Conservation (phyloP, 2,113 vertebrate species). For the Xiphophorus maculatus region DNA sequence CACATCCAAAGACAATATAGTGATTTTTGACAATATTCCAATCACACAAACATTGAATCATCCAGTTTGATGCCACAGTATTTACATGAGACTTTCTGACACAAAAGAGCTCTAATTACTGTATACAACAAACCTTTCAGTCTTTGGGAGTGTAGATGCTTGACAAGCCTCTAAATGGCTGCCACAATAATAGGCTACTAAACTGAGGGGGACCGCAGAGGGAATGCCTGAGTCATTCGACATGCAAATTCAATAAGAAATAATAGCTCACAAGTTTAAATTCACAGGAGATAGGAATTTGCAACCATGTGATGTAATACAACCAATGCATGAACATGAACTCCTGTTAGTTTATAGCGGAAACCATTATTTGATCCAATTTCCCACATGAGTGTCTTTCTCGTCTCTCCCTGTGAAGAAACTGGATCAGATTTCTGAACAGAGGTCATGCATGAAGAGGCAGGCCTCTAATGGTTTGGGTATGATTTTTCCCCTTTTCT, state of each 20-base stretch:
- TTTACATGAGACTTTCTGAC: slow-evolving; percentile 23
- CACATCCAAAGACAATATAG: neutral
- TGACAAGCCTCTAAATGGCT: slow-evolving; percentile 57
- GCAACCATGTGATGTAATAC: slow-evolving; percentile 56
- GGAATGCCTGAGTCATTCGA: slow-evolving; percentile 57
- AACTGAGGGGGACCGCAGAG: slow-evolving; percentile 10
- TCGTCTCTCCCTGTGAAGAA: slow-evolving; percentile 35
- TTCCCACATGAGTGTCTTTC: slow-evolving; percentile 56
- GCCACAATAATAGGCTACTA: slow-evolving; percentile 59
- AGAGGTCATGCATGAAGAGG: slow-evolving; percentile 2
- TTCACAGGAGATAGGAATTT: slow-evolving; percentile 54
- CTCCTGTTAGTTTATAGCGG: slow-evolving; percentile 48
- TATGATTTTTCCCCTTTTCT: too few species aligned
- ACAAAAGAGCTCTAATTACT: slow-evolving; percentile 31
- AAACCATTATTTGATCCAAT: slow-evolving; percentile 62
- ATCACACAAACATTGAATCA: slow-evolving; percentile 15
- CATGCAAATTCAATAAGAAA: slow-evolving; percentile 73
- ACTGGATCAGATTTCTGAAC: slow-evolving; percentile 41
- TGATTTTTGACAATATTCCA: slow-evolving; percentile 13
- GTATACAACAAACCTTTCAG: slow-evolving; percentile 28
- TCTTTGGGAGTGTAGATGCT: slow-evolving; percentile 29
- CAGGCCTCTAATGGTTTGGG: slow-evolving; percentile 4
- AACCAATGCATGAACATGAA: slow-evolving; percentile 58
- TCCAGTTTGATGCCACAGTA: neutral
- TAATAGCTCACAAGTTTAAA: slow-evolving; percentile 56